Evolutionary conservation across 2,888 invertebrate genomes (phyloP).

Genomic region (Dynastes maya): DNA sequence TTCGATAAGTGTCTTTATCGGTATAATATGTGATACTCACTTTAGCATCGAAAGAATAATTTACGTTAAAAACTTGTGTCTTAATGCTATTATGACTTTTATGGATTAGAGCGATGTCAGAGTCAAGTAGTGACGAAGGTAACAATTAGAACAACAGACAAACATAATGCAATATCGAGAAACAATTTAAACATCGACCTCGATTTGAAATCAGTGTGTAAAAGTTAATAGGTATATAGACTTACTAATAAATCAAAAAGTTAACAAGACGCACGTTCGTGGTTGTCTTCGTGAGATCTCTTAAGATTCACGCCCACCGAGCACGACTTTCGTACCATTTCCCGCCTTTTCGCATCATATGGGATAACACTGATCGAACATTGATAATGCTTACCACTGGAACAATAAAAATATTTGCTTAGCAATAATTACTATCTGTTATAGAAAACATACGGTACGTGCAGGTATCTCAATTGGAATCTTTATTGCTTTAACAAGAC

Average conservation of each 20-base stretch:
- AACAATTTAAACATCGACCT: constrained; percentile 48
- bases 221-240: constrained; percentile 52
- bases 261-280: constrained; percentile 67
- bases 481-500: constrained; percentile 53
- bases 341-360: constrained; percentile 68
- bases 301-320: constrained; percentile 64
- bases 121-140: constrained; percentile 25
- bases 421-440: constrained; percentile 65
- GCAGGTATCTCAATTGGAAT: constrained; percentile 51
- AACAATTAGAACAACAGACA: constrained; percentile 32
- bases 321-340: constrained; percentile 67
- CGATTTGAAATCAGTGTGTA: constrained; percentile 49
- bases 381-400: constrained; percentile 58
- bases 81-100: background rate
- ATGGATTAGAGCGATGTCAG: constrained; percentile 15
- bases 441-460: constrained; percentile 56
- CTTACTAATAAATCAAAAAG: constrained; percentile 68
- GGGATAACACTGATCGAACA: constrained; percentile 61
- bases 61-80: background rate
- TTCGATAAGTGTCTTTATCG: no score
- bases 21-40: no score
- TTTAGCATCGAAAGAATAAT: no score
- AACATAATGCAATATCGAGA: constrained; percentile 46
- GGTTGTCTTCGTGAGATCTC: constrained; percentile 50
- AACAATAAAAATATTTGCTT: constrained; percentile 70